These are phyloP conservation scores for Silvanus unidentatus DNA, from an alignment of 2,888 invertebrate species.

Conservation along the genomic window DNA sequence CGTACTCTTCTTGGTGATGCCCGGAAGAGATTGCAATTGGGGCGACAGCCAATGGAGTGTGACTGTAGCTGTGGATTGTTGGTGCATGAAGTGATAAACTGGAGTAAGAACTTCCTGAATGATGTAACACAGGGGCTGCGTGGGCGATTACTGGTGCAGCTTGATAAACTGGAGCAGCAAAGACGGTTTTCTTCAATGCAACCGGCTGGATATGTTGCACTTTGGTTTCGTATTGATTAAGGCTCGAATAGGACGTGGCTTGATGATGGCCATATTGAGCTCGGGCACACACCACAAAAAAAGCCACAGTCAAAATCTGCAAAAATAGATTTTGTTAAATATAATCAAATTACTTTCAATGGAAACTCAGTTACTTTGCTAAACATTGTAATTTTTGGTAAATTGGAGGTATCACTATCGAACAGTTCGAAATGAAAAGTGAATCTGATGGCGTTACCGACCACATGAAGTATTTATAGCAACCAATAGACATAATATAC, in stretches of 20 bases:
- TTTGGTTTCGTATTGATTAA: constrained; percentile 25
- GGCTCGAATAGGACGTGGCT: constrained; percentile 23
- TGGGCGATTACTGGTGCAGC: constrained; percentile 8
- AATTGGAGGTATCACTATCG: too few relatives aligned
- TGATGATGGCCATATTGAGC: constrained; percentile 20
- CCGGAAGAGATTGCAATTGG: constrained; percentile 2
- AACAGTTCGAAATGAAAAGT: too few relatives aligned
- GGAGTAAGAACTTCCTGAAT: background rate
- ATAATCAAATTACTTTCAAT: too few relatives aligned
- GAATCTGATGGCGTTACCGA: too few relatives aligned
- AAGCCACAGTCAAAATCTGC: constrained; percentile 11
- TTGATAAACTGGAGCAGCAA: constrained; percentile 8
- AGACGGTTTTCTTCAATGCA: constrained; percentile 7
- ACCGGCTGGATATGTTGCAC: background rate
- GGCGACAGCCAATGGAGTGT: constrained; percentile 7
- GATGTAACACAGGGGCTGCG: constrained; percentile 7
- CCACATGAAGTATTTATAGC: too few relatives aligned
- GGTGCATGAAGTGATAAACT: constrained; percentile 1
- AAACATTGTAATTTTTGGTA: too few relatives aligned
- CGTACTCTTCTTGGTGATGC: constrained; percentile 14
- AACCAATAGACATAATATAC: too few relatives aligned
- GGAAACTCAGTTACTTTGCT: too few relatives aligned
- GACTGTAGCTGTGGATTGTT: constrained; percentile 3
- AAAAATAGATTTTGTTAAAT: too few relatives aligned
- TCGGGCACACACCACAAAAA: constrained; percentile 14